Conservation (phyloP, 2,797 vertebrate species). For the Stomatorhinus walkeri region DNA sequence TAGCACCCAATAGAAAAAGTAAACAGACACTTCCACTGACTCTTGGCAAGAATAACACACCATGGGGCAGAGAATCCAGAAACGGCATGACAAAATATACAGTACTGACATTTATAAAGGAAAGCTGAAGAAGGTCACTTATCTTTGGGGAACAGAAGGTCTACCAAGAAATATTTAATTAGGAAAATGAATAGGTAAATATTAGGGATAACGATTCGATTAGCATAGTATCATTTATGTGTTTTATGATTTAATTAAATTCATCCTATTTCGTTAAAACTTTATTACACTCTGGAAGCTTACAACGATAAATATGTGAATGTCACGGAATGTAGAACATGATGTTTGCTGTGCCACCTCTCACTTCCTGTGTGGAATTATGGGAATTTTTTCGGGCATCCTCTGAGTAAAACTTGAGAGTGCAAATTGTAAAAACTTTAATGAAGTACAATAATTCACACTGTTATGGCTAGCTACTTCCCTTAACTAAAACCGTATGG, state of each 20-base stretch:
- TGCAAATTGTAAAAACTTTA: not conserved
- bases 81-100: conserved; percentile 17
- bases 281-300: not conserved
- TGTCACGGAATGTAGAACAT: too few species aligned
- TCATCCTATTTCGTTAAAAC: conserved; percentile 49
- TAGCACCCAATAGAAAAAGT: not conserved
- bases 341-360: not conserved
- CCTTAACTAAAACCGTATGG: not conserved
- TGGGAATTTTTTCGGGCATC: not conserved
- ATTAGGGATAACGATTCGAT: conserved; percentile 18
- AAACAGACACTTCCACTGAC: not conserved
- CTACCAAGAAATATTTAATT: conserved; percentile 1
- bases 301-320: not conserved
- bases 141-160: conserved; percentile 23
- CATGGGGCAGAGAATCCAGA: not conserved
- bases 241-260: conserved; percentile 13
- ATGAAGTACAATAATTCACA: not conserved
- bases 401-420: not conserved
- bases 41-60: not conserved
- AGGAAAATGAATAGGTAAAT: conserved; percentile 11
- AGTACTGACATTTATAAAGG: conserved; percentile 24
- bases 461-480: not conserved
- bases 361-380: not conserved
- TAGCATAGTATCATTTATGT: conserved; percentile 16
- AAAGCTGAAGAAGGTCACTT: conserved; percentile 8